Conservation (phyloP, 2,797 vertebrate genomes). For the Darevskia mixta region DNA sequence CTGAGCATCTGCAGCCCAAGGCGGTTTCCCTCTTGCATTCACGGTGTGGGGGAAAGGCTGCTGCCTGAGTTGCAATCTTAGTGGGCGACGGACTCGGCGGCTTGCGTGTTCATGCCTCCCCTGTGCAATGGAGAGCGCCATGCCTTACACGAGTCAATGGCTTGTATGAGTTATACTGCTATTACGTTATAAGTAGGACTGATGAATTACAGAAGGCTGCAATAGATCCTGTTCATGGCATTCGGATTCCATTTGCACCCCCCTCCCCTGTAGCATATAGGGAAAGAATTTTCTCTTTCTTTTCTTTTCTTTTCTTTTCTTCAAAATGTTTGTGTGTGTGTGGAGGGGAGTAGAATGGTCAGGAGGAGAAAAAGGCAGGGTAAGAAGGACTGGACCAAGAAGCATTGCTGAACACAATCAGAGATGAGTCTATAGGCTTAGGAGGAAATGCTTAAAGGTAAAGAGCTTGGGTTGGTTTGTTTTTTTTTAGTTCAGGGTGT, state of each 20-base stretch:
- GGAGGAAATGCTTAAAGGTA: background rate
- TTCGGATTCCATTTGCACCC: constrained; percentile 42
- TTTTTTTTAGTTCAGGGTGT: no score
- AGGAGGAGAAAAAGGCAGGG: constrained; percentile 23
- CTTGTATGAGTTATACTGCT: constrained; percentile 75
- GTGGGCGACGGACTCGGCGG: constrained; percentile 51
- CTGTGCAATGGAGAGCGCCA: constrained; percentile 68
- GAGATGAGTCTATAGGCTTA: no score
- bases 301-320: background rate
- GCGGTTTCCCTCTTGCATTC: constrained; percentile 53
- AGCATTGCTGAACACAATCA: background rate
- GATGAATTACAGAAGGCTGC: constrained; percentile 71
- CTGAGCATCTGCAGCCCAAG: background rate
- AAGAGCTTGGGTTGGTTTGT: background rate
- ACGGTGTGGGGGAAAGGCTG: constrained; percentile 21
- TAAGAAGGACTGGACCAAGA: background rate
- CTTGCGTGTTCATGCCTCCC: constrained; percentile 72
- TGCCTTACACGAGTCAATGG: constrained; percentile 63
- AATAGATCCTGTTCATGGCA: constrained; percentile 73
- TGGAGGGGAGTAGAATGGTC: background rate
- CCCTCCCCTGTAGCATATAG: constrained; percentile 56
- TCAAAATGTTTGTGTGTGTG: background rate
- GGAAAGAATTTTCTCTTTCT: background rate
- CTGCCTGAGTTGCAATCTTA: constrained; percentile 52
- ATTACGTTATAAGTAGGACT: constrained; percentile 78